Percentiles rank a stretch among this genome's conserved stretches.
Evolutionary conservation across 92 coral and sea anemone genomes (phyloP).

Genomic region (Montipora capitata): DNA sequence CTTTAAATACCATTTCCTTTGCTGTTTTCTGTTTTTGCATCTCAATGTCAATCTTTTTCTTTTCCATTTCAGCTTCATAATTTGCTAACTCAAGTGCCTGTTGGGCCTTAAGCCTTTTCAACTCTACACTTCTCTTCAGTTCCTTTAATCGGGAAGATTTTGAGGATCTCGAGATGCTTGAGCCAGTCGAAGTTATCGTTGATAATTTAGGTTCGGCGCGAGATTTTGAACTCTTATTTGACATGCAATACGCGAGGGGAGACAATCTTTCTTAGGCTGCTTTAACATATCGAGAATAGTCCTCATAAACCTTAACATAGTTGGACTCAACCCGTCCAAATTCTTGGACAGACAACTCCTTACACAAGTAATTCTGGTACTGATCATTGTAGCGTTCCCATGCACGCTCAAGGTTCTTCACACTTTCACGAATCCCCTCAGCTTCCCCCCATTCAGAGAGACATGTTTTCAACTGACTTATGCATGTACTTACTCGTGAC

Average conservation of each 20-base stretch:
- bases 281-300: conserved; percentile 13
- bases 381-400: conserved; percentile 23
- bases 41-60: conserved; percentile 55
- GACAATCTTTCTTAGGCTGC: neutral
- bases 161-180: conserved; percentile 31
- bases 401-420: conserved; percentile 38
- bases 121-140: conserved; percentile 46
- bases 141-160: conserved; percentile 40
- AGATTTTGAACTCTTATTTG: neutral
- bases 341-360: neutral
- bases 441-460: conserved; percentile 2
- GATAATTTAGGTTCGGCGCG: neutral
- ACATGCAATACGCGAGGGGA: neutral
- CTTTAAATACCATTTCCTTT: conserved; percentile 37
- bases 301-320: neutral
- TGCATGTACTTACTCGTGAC: conserved; percentile 45
- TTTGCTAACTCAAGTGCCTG: conserved; percentile 58
- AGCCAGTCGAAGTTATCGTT: conserved; percentile 27
- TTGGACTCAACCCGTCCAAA: neutral
- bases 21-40: conserved; percentile 30
- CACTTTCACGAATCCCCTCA: conserved; percentile 23
- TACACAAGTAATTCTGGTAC: neutral
- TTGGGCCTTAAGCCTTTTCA: conserved; percentile 43
- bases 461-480: conserved; percentile 16
- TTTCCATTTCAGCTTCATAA: conserved; percentile 65